A percentile compares a stretch with the other conserved stretches of the same genome.
Evolutionary conservation across 2,797 vertebrate species (phyloP).

Genomic region (Coilia nasus): DNA sequence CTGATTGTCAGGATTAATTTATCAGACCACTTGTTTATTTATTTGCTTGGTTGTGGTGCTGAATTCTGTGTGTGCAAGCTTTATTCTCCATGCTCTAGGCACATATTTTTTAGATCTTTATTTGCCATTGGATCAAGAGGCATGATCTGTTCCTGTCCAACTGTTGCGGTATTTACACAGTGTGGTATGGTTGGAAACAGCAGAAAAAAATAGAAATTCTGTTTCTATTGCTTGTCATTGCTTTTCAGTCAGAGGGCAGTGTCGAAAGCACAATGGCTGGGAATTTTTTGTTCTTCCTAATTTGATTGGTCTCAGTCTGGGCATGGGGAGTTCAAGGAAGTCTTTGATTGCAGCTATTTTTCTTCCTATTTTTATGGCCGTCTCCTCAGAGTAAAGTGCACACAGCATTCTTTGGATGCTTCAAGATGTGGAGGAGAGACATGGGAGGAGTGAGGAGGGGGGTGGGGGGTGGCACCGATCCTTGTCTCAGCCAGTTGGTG

Average conservation of each 20-base stretch:
- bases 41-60: slow-evolving; percentile 43
- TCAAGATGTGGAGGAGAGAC: slow-evolving; percentile 27
- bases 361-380: slow-evolving; percentile 38
- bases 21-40: slow-evolving; percentile 54
- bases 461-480: slow-evolving; percentile 22
- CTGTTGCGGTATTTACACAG: neutral
- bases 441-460: neutral
- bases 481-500: slow-evolving; percentile 19
- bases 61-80: slow-evolving; percentile 24
- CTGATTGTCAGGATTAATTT: slow-evolving; percentile 55
- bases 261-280: slow-evolving; percentile 48
- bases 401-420: slow-evolving; percentile 49
- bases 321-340: slow-evolving; percentile 22
- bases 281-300: slow-evolving; percentile 30
- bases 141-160: neutral
- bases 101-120: neutral
- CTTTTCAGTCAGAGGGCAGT: slow-evolving; percentile 30
- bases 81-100: neutral
- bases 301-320: slow-evolving; percentile 53
- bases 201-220: neutral
- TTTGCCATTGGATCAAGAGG: neutral
- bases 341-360: slow-evolving; percentile 51
- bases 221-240: neutral
- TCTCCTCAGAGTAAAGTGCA: slow-evolving; percentile 31
- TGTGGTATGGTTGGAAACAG: neutral